Conservation (phyloP, 2,113 vertebrate species). For the Mirounga angustirostris region DNA sequence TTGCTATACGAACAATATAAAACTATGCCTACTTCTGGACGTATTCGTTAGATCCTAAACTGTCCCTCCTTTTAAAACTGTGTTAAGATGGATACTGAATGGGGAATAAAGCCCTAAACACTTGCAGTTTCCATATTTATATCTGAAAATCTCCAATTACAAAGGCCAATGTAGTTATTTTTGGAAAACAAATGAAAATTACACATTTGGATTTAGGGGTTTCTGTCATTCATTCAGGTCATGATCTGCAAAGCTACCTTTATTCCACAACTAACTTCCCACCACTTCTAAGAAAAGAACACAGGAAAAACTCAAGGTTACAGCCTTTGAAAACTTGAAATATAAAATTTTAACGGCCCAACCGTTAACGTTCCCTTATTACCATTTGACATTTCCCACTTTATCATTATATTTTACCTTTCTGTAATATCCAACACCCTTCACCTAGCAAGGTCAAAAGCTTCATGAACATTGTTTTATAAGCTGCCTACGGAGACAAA, state of each 20-base stretch:
- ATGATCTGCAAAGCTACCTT: background rate
- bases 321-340: background rate
- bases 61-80: background rate
- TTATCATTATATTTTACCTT: background rate
- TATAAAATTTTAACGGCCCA: background rate
- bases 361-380: too few species aligned
- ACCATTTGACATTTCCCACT: background rate
- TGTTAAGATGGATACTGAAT: background rate
- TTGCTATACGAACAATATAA: background rate
- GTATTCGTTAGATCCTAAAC: background rate
- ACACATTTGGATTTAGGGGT: background rate
- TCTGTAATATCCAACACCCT: background rate
- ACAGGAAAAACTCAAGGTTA: background rate
- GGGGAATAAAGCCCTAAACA: background rate
- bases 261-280: background rate
- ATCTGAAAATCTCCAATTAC: background rate
- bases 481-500: background rate
- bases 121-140: background rate
- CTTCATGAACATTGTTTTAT: background rate
- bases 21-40: background rate
- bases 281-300: background rate
- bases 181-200: conserved; percentile 6
- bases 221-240: background rate
- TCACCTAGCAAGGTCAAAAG: background rate
- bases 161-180: background rate